Base-by-base conservation (phyloP, 2,797 vertebrate genomes). In the Darevskia nairensis region DNA sequence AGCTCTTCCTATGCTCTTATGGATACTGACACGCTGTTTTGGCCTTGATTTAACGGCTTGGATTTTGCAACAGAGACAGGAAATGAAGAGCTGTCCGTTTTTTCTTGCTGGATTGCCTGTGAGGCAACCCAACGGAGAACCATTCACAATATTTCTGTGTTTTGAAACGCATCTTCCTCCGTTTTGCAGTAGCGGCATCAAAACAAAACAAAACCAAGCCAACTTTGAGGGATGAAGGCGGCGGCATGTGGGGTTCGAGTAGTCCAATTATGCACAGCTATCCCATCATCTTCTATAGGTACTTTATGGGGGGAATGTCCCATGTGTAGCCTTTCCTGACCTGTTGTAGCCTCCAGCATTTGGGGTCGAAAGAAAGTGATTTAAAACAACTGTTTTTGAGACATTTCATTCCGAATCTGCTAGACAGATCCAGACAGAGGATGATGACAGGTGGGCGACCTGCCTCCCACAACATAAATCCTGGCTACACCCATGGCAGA, bases 51-150 rank as follows among this genome's bases (percentile, higher is more conserved):
- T 8, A 77, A 32, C 46, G 81, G 74, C 69, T 85, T 82, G 79
- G 77, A 66, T 88, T 93, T 90, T 92, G 81, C 92, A 91, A 92
- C 93, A 92, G 90, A 93, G 95, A 95, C 93, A 95, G 94, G 95
- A 95, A 95, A 92, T 92, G 90, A 85, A 86, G 86, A 92, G 90
- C 91, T 91, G 93, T 85, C 90, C 86, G 90, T 92, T 94, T 94
- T 79, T 89, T 80, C 76, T 93, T 90, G 91, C 80, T 95, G 92
- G 92, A 92, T 90, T 92, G 93, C 93, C 74, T 80, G 80, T 95
- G 93, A 95, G 90, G 95, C 91, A 95, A 95, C 86, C 46, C 84
- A 93, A 92, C 72, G 41, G 91, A 92, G 90, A 82, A 74, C 2
- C 79, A 76, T 74, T 87, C 88, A 81, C 88, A 90, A 89, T 75